These are phyloP conservation scores for Anneissia japonica DNA, from an alignment of 35 echinoderm and acorn worm species.

Conservation along the genomic window DNA sequence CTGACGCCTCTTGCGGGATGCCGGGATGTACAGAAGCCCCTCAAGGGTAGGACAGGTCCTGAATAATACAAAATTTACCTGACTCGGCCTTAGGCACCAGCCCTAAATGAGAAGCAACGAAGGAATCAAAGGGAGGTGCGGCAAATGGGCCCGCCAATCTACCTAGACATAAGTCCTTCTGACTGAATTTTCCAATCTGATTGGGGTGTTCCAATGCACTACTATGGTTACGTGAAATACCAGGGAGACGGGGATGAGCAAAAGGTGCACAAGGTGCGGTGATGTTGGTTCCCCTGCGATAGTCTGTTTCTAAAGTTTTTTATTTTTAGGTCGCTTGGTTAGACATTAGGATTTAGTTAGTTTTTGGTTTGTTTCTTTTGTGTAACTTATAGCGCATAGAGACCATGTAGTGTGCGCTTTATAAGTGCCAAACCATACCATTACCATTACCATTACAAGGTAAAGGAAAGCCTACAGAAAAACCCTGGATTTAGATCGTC, in stretches of 20 bases:
- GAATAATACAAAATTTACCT: slow-evolving; percentile 29
- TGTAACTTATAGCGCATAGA: too few species aligned
- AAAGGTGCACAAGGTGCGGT: too few species aligned
- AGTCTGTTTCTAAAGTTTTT: too few species aligned
- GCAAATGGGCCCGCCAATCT: background rate
- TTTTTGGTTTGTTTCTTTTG: too few species aligned
- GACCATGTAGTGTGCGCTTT: too few species aligned
- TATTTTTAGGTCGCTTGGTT: too few species aligned
- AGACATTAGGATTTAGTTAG: too few species aligned
- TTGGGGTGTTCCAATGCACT: background rate
- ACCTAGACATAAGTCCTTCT: background rate
- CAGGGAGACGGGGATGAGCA: background rate
- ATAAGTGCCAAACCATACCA: too few species aligned
- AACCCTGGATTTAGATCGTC: too few species aligned
- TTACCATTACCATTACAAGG: too few species aligned
- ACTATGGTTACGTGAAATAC: background rate
- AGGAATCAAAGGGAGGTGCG: background rate
- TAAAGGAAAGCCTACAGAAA: too few species aligned
- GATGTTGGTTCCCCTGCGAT: too few species aligned
- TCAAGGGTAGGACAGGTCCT: slow-evolving; percentile 27
- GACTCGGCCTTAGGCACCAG: background rate
- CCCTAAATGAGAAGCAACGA: background rate
- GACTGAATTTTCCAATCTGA: background rate
- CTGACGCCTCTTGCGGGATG: background rate
- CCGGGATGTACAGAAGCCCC: slow-evolving; percentile 36